phyloP scores from a whole-genome alignment of 1,140 invertebrate genomes.

The Drosophila carrolli region DNA sequence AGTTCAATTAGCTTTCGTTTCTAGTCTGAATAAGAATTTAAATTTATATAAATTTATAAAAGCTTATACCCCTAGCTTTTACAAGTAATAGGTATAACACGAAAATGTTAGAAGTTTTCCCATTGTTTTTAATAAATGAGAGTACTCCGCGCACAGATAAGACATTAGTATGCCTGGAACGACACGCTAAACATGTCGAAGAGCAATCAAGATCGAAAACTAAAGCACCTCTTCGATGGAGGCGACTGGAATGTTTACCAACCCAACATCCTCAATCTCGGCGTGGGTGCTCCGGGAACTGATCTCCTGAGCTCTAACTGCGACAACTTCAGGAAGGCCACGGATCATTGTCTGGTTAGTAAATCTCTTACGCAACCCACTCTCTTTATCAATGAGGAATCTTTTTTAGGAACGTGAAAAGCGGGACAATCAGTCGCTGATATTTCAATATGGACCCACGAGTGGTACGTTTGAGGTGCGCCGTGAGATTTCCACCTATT shows the following conservation, averaged over 20 bases:
- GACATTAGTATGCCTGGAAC: slow-evolving; percentile 16
- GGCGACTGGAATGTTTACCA: slow-evolving; percentile 86
- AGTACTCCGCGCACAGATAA: slow-evolving; percentile 23
- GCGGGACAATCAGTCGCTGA: slow-evolving; percentile 84
- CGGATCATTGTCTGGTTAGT: slow-evolving; percentile 85
- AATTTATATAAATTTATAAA: too few species aligned
- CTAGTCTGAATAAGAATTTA: background rate
- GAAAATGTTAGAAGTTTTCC: slow-evolving; percentile 7
- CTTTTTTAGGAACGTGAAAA: slow-evolving; percentile 84
- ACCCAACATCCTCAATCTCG: slow-evolving; percentile 84
- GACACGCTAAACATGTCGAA: slow-evolving; percentile 32
- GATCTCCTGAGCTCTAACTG: slow-evolving; percentile 85
- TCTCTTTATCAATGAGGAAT: background rate
- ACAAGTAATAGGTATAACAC: slow-evolving; percentile 10
- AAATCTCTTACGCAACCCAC: background rate
- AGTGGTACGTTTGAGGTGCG: slow-evolving; percentile 85
- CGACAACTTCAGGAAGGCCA: slow-evolving; percentile 85
- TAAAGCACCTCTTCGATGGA: slow-evolving; percentile 86
- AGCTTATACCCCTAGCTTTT: background rate
- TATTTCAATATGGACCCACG: slow-evolving; percentile 87
- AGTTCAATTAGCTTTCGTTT: background rate
- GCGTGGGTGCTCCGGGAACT: slow-evolving; percentile 86
- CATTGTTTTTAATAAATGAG: slow-evolving; percentile 23
- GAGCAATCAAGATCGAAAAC: slow-evolving; percentile 30
- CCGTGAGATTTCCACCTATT: slow-evolving; percentile 85